phyloP scores from a whole-genome alignment of 2,113 vertebrate genomes.

The Nesogale talazaci region DNA sequence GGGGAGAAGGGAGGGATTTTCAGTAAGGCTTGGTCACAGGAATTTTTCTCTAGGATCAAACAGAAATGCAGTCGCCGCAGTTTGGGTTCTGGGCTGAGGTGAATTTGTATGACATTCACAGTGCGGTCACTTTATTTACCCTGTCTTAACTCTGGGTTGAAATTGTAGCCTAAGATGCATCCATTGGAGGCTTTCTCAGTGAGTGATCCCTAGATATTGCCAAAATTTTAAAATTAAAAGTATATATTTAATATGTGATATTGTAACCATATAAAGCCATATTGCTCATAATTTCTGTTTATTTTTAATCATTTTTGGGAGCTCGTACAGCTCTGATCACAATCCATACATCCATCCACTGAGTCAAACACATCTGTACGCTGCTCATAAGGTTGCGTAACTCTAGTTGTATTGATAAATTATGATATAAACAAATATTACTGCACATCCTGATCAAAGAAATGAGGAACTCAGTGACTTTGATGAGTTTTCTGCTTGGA shows the following conservation, averaged over 20 bases:
- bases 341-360: too few species aligned
- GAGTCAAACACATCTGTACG: too few species aligned
- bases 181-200: background rate
- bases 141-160: background rate
- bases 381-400: conserved; percentile 21
- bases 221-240: background rate
- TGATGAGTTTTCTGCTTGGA: background rate
- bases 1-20: background rate
- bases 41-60: conserved; percentile 22
- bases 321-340: too few species aligned
- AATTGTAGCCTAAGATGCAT: background rate
- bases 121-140: conserved; percentile 16
- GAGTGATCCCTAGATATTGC: background rate
- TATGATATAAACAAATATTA: conserved; percentile 21
- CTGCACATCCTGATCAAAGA: background rate
- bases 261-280: background rate
- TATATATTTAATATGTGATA: background rate
- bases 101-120: conserved; percentile 15
- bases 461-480: background rate
- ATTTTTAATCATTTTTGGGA: background rate
- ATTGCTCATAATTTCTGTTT: background rate
- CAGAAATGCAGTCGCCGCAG: conserved; percentile 12
- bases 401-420: conserved; percentile 34
- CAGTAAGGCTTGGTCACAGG: background rate
- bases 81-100: background rate